phyloP scores from a whole-genome alignment of 2,797 vertebrate genomes.

The Enteromius viviparus region DNA sequence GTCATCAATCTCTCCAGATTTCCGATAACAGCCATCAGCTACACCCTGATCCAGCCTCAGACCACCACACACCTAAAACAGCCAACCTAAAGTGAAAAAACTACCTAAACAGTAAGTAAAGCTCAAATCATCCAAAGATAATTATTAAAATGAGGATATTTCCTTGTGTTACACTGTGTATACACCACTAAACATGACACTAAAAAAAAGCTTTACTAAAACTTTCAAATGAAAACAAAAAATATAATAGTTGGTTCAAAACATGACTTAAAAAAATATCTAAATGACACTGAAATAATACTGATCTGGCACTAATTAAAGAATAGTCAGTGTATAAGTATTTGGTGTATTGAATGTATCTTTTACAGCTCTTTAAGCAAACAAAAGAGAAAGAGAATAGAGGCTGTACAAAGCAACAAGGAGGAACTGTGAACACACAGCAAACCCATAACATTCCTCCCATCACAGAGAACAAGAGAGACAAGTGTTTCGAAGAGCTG shows the following conservation, averaged over 20 bases:
- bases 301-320: neutral
- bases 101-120: conserved; percentile 40
- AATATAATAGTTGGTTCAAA: no score
- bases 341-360: neutral
- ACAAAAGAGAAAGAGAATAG: neutral
- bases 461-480: conserved; percentile 21
- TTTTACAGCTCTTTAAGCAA: neutral
- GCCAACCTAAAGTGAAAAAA: conserved; percentile 10
- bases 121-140: neutral
- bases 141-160: neutral
- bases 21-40: conserved; percentile 55
- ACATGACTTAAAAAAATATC: neutral
- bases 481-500: neutral
- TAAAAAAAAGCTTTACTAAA: neutral
- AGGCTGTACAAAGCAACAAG: neutral
- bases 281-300: neutral
- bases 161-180: neutral
- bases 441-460: conserved; percentile 12
- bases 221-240: neutral
- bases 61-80: conserved; percentile 52
- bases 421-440: conserved; percentile 20
- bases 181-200: neutral
- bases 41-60: conserved; percentile 59
- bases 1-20: conserved; percentile 77
- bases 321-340: neutral